Conservation (phyloP, 2,797 vertebrate genomes). For the Setipinna tenuifilis region DNA sequence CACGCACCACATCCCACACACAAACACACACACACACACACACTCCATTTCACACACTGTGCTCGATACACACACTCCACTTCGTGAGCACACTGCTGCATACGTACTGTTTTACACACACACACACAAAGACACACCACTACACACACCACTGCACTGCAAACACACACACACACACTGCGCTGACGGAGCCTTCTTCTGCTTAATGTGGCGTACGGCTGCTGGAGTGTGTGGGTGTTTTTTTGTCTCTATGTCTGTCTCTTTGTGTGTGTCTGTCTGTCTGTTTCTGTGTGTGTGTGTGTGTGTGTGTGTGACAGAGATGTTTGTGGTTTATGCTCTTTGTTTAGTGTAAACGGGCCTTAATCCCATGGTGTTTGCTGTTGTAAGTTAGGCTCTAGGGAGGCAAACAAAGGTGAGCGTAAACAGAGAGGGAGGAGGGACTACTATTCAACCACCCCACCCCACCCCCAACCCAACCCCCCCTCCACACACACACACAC, state of each 20-base stretch:
- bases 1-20: too few relatives aligned
- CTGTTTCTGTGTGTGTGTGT: neutral
- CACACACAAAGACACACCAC: too few relatives aligned
- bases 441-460: neutral
- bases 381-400: neutral
- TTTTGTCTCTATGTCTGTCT: neutral
- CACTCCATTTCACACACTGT: too few relatives aligned
- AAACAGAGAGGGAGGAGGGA: constrained; percentile 10
- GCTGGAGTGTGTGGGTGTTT: constrained; percentile 11
- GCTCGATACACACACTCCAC: too few relatives aligned
- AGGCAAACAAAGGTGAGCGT: constrained; percentile 9
- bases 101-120: too few relatives aligned
- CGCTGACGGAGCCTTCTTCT: neutral
- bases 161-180: neutral
- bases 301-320: neutral
- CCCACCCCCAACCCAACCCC: neutral
- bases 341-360: constrained; percentile 2
- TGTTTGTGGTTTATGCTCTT: neutral
- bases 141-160: too few relatives aligned
- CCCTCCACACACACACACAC: neutral
- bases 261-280: neutral
- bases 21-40: too few relatives aligned
- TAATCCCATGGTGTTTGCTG: constrained; percentile 21
- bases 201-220: neutral
- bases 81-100: too few relatives aligned